These are phyloP conservation scores for Sphaeramia orbicularis DNA, from an alignment of 2,797 vertebrate species.

Conservation along the genomic window DNA sequence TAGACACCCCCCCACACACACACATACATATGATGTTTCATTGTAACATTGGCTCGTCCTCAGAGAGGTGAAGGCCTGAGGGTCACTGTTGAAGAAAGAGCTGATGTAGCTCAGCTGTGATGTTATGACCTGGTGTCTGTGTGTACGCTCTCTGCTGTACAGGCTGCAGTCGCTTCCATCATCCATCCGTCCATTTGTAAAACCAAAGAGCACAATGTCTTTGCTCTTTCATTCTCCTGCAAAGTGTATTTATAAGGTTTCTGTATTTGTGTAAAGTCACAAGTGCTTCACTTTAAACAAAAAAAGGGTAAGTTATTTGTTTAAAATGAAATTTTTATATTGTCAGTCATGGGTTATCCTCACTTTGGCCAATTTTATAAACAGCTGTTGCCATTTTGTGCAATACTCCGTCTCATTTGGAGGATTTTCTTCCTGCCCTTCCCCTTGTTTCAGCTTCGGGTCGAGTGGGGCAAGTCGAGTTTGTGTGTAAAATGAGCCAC, in stretches of 20 bases:
- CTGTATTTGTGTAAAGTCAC: constrained; percentile 56
- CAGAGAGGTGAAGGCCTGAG: constrained; percentile 19
- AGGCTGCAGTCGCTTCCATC: constrained; percentile 40
- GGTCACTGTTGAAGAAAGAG: constrained; percentile 20
- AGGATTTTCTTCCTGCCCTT: constrained; percentile 41
- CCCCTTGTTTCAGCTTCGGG: constrained; percentile 40
- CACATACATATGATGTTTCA: background rate
- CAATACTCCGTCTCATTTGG: constrained; percentile 71
- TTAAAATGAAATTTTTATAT: constrained; percentile 65
- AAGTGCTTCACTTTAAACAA: constrained; percentile 58
- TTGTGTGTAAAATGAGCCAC: constrained; percentile 54
- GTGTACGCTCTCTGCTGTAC: constrained; percentile 49
- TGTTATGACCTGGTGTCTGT: constrained; percentile 43
- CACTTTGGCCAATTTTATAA: constrained; percentile 73
- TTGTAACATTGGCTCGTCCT: constrained; percentile 18
- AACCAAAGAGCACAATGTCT: constrained; percentile 42
- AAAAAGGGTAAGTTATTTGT: constrained; percentile 39
- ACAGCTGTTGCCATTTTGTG: constrained; percentile 79
- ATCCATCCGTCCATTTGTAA: constrained; percentile 49
- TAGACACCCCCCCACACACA: constrained; percentile 46
- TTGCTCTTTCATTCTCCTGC: constrained; percentile 49
- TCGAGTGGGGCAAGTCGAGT: constrained; percentile 24
- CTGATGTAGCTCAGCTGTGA: constrained; percentile 58
- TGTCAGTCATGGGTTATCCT: constrained; percentile 41
- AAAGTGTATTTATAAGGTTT: constrained; percentile 49